Evolutionary conservation across 2,888 invertebrate genomes (phyloP), one percentile per base, ranked within the genome.

Genomic region (Tiliacea citrago): DNA sequence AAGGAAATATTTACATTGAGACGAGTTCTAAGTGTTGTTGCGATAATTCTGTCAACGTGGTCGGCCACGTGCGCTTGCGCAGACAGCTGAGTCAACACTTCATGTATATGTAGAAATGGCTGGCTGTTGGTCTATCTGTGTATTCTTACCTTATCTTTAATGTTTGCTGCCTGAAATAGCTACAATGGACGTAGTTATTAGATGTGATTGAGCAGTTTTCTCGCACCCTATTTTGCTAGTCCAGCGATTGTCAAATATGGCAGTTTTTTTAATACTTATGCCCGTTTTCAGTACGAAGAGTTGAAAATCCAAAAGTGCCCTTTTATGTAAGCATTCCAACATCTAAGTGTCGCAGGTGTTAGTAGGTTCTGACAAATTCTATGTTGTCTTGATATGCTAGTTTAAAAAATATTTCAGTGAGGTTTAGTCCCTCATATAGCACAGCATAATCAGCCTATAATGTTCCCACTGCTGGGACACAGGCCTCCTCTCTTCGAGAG

Each of bases 1-100:
- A 75, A 77, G 75, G 61, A 85, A 88, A 87, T 87, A 89, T 90
- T 89, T 88, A 89, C 87, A 83, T 72, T 76, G 42, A 73, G 84
- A 69, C 69, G 67, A 83, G 78, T 76, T 84, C 67, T 82, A 78
- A 76, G 67, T 83, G 83, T 85, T 76, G 76, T 83, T 82, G 81
- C 85, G 84, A 81, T 84, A 82, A 86, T 79, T 81, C 80, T 74
- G 75, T 81, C 86, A 88, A 71, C 86, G 86, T 88, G 83, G 67
- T 74, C 47, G 51, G 82, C 90, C 94, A 93, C 92, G 92, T 93
- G 93, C 90, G 83, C 67, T 2, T 10, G 67, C 76, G 78, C 58
- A 68, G 66, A 63, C 92, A 90, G 91, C 92, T 92, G 91, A 90
- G 86, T 90, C 88, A 90, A 92, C 82, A 91, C 42, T 62, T 58